Base-by-base conservation (phyloP, 2,888 invertebrate species). In the Chymomyza caudatula region DNA sequence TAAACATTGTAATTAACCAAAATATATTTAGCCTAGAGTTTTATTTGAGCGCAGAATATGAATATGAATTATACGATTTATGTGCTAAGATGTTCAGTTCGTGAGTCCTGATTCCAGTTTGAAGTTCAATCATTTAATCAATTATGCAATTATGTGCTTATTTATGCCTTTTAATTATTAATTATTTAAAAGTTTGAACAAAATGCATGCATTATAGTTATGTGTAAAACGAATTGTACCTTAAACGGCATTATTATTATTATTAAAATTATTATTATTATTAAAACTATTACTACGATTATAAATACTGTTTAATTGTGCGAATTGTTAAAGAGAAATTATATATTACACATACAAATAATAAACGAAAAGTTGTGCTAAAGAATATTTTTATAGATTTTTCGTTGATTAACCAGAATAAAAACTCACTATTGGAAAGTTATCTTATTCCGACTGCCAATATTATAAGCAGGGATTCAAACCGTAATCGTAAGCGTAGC, bases 171-270 rank as follows among this genome's bases (percentile, higher is more conserved):
- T 73, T 81, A 65, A 65, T 57, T 65, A 66, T 74, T 59, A 37
- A 58, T 29, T 37, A 63, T 53, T 64, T 69, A 60, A 65, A 52
- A 20, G 11, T 11, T 42, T 23, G 54, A 60, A 58, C 5, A 47
- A 23, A 29, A 58, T 37, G 29, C 57, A 37, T 37, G 29, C 15
- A 23, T 20, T 20, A 20, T 20, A 22, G 13, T 23, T 22, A 25
- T 20, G n/a, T 47, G 47, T 47, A 65, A 68, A 85, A 72, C 77
- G 77, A 80, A 76, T 73, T 77, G 85, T 85, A 80, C 82, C 85
- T 85, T 85, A 65, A 80, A 74, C 54, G 78, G 83, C 71, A 68
- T 73, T 71, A 73, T 72, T 67, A 75, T 71, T 67, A 73, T 73
- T 69, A 67, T 68, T 63, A 77, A 69, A 67, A 78, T 68, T 62